Percentiles rank a stretch among this genome's conserved stretches.
Evolutionary conservation across 2,888 invertebrate species (phyloP).

Genomic region (Nemoura dubitans): DNA sequence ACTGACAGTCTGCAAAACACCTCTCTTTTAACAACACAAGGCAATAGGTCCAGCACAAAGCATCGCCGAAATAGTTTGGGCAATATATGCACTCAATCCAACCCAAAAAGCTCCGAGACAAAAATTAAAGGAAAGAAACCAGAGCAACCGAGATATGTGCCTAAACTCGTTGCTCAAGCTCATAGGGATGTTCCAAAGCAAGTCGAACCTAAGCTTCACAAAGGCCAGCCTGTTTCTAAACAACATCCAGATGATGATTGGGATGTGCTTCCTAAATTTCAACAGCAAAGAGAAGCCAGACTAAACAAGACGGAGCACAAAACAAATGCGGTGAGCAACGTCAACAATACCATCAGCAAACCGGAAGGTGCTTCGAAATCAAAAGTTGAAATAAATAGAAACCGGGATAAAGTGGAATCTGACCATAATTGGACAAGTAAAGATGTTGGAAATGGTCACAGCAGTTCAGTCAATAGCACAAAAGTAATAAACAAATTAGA

Average conservation of each 20-base stretch:
- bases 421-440: conserved; percentile 47
- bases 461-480: conserved; percentile 53
- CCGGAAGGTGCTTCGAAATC: conserved; percentile 37
- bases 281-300: conserved; percentile 16
- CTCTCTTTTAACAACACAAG: conserved; percentile 51
- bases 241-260: conserved; percentile 45
- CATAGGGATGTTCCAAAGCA: conserved; percentile 58
- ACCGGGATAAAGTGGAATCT: background rate
- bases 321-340: conserved; percentile 42
- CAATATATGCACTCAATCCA: conserved; percentile 37
- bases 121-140: conserved; percentile 63
- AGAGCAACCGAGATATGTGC: conserved; percentile 66
- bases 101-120: conserved; percentile 41
- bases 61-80: conserved; percentile 48
- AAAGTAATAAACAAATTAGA: conserved; percentile 53
- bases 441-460: conserved; percentile 52
- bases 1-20: conserved; percentile 56
- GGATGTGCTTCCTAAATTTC: conserved; percentile 42
- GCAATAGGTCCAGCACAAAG: conserved; percentile 51
- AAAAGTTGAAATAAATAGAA: conserved; percentile 41
- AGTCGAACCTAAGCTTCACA: conserved; percentile 44
- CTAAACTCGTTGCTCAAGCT: conserved; percentile 62
- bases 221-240: conserved; percentile 33
- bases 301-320: conserved; percentile 38
- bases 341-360: background rate